Evolutionary conservation across 2,888 invertebrate species (phyloP).

Genomic region (Empis stercorea): DNA sequence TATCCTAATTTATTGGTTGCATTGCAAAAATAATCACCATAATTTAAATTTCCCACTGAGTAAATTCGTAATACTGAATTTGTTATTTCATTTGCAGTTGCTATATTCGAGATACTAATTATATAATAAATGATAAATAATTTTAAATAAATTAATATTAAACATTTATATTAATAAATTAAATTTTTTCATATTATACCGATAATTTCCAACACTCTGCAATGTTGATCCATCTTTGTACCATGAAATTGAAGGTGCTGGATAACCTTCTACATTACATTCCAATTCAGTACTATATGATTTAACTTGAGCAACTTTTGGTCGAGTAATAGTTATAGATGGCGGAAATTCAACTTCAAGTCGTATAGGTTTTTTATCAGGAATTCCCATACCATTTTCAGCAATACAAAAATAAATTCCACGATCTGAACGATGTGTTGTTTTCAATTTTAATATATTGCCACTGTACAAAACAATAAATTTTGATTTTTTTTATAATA

Average conservation of each 20-base stretch:
- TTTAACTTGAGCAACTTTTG: conserved; percentile 31
- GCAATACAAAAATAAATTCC: conserved; percentile 34
- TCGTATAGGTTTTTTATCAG: conserved; percentile 26
- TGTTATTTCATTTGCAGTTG: conserved; percentile 30
- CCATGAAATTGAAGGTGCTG: conserved; percentile 33
- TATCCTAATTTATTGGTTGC: conserved; percentile 35
- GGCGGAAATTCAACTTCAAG: conserved; percentile 35
- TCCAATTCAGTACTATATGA: conserved; percentile 28
- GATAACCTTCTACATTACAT: conserved; percentile 32
- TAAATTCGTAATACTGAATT: conserved; percentile 30
- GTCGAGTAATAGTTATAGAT: conserved; percentile 28
- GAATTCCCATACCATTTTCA: conserved; percentile 30
- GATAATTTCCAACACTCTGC: conserved; percentile 9
- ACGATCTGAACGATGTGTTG: conserved; percentile 30
- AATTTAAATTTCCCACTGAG: conserved; percentile 25
- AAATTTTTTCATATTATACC: conserved; percentile 5
- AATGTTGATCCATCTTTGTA: conserved; percentile 10
- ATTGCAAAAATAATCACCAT: conserved; percentile 33
- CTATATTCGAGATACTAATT: conserved; percentile 28
- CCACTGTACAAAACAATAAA: too few species aligned
- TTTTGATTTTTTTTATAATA: too few species aligned
- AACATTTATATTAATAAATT: not conserved
- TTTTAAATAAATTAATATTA: not conserved
- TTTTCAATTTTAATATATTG: conserved; percentile 24
- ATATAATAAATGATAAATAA: not conserved